phyloP scores from a whole-genome alignment of 2,888 invertebrate species.

The Camponotus fellah region DNA sequence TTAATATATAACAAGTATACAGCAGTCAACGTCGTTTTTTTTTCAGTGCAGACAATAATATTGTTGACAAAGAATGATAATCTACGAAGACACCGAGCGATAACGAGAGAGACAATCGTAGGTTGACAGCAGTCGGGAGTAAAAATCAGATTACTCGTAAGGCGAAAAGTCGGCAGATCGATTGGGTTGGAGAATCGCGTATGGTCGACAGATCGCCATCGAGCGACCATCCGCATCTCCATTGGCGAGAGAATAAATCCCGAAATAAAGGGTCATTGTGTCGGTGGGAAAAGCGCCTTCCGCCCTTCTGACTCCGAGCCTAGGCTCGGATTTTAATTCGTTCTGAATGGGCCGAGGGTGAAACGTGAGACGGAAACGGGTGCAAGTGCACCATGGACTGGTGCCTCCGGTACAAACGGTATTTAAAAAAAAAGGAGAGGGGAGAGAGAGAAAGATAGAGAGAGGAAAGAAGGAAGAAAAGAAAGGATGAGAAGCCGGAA shows the following conservation, averaged over 20 bases:
- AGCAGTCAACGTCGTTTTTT: neutral
- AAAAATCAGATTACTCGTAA: neutral
- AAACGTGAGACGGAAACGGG: conserved; percentile 80
- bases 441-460: conserved; percentile 33
- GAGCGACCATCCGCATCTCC: conserved; percentile 16
- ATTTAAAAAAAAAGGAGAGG: conserved; percentile 58
- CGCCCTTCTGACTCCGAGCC: conserved; percentile 68
- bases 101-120: neutral
- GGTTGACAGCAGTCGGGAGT: too few relatives aligned
- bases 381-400: conserved; percentile 75
- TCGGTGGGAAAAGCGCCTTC: conserved; percentile 77
- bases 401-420: conserved; percentile 56
- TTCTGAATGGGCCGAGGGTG: conserved; percentile 69
- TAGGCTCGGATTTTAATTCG: conserved; percentile 65
- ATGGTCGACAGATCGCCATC: conserved; percentile 24
- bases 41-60: neutral
- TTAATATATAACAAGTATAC: neutral
- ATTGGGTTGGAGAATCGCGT: conserved; percentile 19
- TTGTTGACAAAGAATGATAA: neutral
- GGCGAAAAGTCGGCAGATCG: neutral
- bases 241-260: conserved; percentile 20
- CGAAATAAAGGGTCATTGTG: conserved; percentile 69
- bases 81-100: neutral
- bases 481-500: conserved; percentile 71
- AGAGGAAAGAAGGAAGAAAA: conserved; percentile 57